These are phyloP conservation scores for Ptiloglossa arizonensis DNA, from an alignment of 1,140 invertebrate genomes.

Conservation along the genomic window DNA sequence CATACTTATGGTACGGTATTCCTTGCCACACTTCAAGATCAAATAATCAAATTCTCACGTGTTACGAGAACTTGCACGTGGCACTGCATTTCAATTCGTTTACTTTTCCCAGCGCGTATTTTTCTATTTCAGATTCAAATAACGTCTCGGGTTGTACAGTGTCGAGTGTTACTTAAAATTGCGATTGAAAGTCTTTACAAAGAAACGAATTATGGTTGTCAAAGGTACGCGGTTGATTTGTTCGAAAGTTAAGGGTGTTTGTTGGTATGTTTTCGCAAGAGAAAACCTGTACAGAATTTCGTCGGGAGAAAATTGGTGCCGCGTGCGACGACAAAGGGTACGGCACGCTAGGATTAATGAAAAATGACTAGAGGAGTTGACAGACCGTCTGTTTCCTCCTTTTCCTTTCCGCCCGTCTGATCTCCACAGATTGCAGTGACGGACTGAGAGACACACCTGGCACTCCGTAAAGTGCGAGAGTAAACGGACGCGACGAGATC, in stretches of 20 bases:
- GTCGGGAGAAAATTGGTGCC: conserved; percentile 6
- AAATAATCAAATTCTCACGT: too few relatives aligned
- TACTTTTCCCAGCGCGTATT: too few relatives aligned
- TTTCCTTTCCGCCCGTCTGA: conserved; percentile 16
- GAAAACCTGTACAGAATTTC: conserved; percentile 1
- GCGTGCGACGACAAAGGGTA: not conserved
- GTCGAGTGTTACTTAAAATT: too few relatives aligned
- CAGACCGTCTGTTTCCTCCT: conserved; percentile 36
- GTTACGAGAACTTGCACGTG: too few relatives aligned
- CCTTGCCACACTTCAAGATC: too few relatives aligned
- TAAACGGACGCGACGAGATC: not conserved
- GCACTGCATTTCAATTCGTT: too few relatives aligned
- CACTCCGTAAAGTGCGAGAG: conserved; percentile 25
- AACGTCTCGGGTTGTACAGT: too few relatives aligned
- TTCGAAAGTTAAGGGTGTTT: not conserved
- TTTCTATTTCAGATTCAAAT: too few relatives aligned
- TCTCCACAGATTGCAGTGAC: conserved; percentile 1
- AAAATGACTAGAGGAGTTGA: conserved; percentile 56
- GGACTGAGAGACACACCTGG: not conserved
- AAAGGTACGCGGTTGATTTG: too few relatives aligned
- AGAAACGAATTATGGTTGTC: too few relatives aligned
- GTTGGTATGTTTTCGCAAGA: conserved; percentile 6
- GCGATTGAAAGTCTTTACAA: too few relatives aligned
- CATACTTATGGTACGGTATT: too few relatives aligned
- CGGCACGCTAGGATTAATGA: conserved; percentile 52